Conservation (phyloP, 2,797 vertebrate genomes). For the Syncerus caffer region DNA sequence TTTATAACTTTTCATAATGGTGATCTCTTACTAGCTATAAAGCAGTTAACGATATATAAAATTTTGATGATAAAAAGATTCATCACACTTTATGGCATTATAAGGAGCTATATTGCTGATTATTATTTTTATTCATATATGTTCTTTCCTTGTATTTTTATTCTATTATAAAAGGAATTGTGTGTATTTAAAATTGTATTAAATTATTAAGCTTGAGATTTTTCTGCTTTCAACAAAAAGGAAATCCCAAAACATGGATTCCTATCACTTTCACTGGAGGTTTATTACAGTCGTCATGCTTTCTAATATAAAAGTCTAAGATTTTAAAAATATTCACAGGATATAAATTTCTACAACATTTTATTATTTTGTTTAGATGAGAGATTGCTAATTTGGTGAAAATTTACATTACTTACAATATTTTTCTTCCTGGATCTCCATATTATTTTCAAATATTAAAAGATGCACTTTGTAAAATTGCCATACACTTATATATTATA, state of each 20-base stretch:
- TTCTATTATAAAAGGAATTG: conserved; percentile 28
- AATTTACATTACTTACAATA: not conserved
- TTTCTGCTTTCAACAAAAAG: not conserved
- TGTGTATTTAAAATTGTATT: not conserved
- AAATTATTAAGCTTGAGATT: not conserved
- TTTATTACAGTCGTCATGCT: not conserved
- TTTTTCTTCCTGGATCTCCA: not conserved
- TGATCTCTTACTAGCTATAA: conserved; percentile 69
- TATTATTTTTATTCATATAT: conserved; percentile 57
- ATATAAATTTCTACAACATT: not conserved
- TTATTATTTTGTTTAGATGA: not conserved
- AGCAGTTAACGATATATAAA: conserved; percentile 56
- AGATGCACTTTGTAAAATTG: not conserved
- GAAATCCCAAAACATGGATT: not conserved
- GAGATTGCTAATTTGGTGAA: not conserved
- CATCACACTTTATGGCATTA: conserved; percentile 42
- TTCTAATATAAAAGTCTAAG: not conserved
- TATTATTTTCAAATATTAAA: conserved; percentile 10
- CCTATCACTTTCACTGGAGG: not conserved
- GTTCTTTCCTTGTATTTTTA: conserved; percentile 31
- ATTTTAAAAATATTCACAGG: not conserved
- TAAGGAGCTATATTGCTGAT: not conserved
- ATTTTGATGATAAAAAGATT: conserved; percentile 59
- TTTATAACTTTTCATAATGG: conserved; percentile 68
- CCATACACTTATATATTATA: not conserved